Conservation (phyloP, 2,888 invertebrate genomes). For the Brachylomia viminalis region DNA sequence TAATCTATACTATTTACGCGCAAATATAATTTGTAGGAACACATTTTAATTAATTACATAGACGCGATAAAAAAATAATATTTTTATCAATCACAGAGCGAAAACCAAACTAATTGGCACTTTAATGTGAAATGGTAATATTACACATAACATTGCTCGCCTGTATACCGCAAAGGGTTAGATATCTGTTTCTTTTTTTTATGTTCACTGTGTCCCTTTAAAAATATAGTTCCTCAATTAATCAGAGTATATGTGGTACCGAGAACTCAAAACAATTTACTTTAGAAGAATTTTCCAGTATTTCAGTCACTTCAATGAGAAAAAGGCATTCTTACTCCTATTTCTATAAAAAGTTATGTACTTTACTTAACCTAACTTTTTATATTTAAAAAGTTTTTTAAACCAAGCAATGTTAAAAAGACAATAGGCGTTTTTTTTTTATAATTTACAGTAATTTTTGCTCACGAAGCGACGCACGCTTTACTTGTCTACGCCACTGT, state of each 20-base stretch:
- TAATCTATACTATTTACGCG: not conserved
- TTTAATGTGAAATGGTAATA: not conserved
- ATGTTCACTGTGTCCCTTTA: not conserved
- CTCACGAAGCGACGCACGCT: not conserved
- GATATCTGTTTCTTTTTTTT: too few species aligned
- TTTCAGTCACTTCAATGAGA: not conserved
- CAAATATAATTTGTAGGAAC: slow-evolving; percentile 20
- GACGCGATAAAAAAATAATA: slow-evolving; percentile 15
- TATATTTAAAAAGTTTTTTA: not conserved
- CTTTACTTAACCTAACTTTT: not conserved
- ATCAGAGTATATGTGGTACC: not conserved
- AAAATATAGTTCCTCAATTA: slow-evolving; percentile 4
- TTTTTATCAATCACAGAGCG: slow-evolving; percentile 17
- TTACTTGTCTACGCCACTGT: not conserved
- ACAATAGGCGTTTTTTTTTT: not conserved
- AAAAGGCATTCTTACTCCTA: not conserved
- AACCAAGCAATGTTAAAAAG: not conserved
- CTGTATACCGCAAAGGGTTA: too few species aligned
- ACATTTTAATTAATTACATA: slow-evolving; percentile 19
- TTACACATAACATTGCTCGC: too few species aligned
- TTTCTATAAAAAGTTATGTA: not conserved
- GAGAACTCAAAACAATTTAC: not conserved
- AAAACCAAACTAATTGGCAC: slow-evolving; percentile 19
- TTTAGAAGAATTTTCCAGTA: not conserved
- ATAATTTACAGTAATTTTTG: not conserved